Evolutionary conservation across 2,113 vertebrate genomes (phyloP), one percentile per base, ranked within the genome.

Genomic region (Corvus cornix): DNA sequence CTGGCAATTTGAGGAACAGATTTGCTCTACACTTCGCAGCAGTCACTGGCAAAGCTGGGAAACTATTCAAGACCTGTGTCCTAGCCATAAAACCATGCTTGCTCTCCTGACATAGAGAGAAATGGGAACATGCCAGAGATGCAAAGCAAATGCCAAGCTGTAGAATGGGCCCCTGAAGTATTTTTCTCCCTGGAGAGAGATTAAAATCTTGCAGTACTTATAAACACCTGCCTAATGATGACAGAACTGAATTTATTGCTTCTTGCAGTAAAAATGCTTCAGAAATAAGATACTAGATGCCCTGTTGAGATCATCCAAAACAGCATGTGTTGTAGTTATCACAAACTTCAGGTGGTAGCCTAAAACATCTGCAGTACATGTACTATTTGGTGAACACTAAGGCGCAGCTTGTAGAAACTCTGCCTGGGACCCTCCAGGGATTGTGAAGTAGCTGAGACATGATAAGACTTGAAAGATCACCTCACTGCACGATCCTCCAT

Each of bases 191-290:
- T 73, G 41, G 85, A 94, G 96, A 86, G 75, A 93, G 75, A 95
- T 90, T 96, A 93, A 96, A 96, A 88, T 94, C 75, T 93, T 95
- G 87, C 90, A 93, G 69, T 96, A 75, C 92, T 90, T 93, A 97
- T 97, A 96, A 97, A 95, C 92, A 96, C 90, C 92, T 96, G 88
- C 90, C 85, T 94, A 93, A 97, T 72, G 95, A 96, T 37, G 90
- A 96, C 93, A 96, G 92, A 93, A 92, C 33, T 75, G 15, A 90
- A 97, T 96, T 96, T 93, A 97, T 70, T 90, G 76, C 92, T 96
- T 90, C 90, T 90, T 90, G 92, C 39, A 83, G 86, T 56, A 96
- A 96, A 96, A 96, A 97, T 92, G 72, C 68, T 68, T 92, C 90
- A 93, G 95, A 97, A 97, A 96, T 86, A 94, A 96, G 95, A 96